Evolutionary conservation across 1,140 invertebrate genomes (phyloP).

Genomic region (Drosophila repletoides): DNA sequence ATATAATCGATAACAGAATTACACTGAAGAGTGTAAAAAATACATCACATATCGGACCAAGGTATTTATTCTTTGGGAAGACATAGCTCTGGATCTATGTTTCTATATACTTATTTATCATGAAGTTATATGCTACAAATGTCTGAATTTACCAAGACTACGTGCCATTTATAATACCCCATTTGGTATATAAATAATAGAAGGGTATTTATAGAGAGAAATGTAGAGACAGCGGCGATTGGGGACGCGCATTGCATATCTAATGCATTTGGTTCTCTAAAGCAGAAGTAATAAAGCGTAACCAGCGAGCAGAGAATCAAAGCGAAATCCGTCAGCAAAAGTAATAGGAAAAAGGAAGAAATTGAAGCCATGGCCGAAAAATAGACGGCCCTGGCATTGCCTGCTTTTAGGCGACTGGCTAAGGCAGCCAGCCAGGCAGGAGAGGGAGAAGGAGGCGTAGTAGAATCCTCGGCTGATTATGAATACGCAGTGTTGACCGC

Average conservation of each 20-base stretch:
- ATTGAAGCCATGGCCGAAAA: slow-evolving; percentile 56
- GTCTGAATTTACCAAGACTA: no score
- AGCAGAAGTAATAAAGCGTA: slow-evolving; percentile 71
- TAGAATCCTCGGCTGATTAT: slow-evolving; percentile 49
- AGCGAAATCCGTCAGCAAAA: slow-evolving; percentile 65
- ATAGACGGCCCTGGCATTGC: slow-evolving; percentile 18
- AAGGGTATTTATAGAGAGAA: slow-evolving; percentile 1
- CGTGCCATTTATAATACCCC: no score
- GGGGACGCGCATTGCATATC: slow-evolving; percentile 57
- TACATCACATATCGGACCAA: no score
- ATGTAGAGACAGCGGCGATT: slow-evolving; percentile 30
- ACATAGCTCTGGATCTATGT: no score
- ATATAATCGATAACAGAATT: no score
- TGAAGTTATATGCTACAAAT: no score
- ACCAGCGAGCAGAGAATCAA: slow-evolving; percentile 46
- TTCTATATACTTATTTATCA: no score
- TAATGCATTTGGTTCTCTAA: slow-evolving; percentile 47
- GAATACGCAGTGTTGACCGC: slow-evolving; percentile 63
- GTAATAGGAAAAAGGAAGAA: slow-evolving; percentile 50
- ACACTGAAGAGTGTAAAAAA: no score
- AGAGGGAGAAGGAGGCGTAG: no score
- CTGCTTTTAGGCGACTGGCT: slow-evolving; percentile 1
- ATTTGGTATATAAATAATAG: no score
- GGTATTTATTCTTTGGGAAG: no score
- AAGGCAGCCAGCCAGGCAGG: not conserved